A percentile compares a stretch with the other conserved stretches of the same genome.
Conservation (phyloP, 1,140 invertebrate genomes). For the Drosophila mayri region DNA sequence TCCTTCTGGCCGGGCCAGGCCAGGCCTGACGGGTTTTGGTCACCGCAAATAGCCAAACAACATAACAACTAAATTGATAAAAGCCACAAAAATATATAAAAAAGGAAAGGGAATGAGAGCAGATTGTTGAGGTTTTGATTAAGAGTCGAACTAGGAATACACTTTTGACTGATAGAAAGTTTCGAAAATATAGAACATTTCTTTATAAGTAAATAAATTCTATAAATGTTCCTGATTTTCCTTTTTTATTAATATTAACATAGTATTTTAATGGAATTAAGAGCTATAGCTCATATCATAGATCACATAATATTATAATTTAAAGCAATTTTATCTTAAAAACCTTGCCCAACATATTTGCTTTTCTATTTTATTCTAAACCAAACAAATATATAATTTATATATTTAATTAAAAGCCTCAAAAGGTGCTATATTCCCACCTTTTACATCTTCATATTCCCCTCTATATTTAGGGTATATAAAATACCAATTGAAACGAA, state of each 20-base stretch:
- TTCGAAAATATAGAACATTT: too few species aligned
- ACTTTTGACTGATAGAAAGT: neutral
- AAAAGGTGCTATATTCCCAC: neutral
- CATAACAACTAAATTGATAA: constrained; percentile 75
- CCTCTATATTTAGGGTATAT: constrained; percentile 2
- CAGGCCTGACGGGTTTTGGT: constrained; percentile 20
- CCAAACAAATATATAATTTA: neutral
- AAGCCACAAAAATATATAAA: constrained; percentile 63
- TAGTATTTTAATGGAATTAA: too few species aligned
- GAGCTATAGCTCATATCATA: neutral
- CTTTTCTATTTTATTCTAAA: neutral
- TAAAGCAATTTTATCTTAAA: neutral
- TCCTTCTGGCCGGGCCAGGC: constrained; percentile 30
- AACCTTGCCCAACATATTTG: too few species aligned
- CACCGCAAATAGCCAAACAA: constrained; percentile 53
- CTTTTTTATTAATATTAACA: too few species aligned
- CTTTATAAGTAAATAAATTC: neutral
- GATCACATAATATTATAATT: neutral
- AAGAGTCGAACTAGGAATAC: neutral
- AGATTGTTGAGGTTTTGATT: constrained; percentile 1
- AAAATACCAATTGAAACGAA: constrained; percentile 54
- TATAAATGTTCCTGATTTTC: neutral
- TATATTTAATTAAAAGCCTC: neutral
- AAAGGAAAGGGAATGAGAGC: constrained; percentile 27
- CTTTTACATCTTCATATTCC: neutral